Percentiles rank a stretch among this genome's conserved stretches.
Evolutionary conservation across 2,888 invertebrate species (phyloP).

Genomic region (Trachelus stipa): DNA sequence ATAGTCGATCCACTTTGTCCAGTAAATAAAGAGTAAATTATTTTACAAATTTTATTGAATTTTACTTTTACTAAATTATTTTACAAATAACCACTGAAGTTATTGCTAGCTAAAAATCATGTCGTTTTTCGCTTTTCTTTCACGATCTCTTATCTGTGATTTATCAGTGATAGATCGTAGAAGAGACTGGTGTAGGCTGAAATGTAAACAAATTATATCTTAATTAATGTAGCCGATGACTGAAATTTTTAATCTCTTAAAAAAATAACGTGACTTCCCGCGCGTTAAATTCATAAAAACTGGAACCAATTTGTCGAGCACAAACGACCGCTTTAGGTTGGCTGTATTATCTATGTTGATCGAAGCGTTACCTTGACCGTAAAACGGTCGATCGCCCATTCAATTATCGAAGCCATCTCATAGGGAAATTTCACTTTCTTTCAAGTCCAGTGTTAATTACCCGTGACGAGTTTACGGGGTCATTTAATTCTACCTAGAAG

Average conservation of each 20-base stretch:
- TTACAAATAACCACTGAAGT: background rate
- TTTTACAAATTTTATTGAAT: background rate
- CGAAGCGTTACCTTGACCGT: background rate
- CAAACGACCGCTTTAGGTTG: background rate
- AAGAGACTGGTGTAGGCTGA: no score
- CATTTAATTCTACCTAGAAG: background rate
- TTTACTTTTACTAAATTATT: no score
- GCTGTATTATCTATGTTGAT: background rate
- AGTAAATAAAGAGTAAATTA: background rate
- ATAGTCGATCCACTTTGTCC: background rate
- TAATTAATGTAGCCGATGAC: no score
- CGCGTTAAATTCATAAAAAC: background rate
- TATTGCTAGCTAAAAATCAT: background rate
- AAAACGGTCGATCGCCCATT: background rate
- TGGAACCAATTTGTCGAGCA: background rate
- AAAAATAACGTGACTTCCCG: background rate
- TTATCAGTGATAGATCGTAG: background rate
- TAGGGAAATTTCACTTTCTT: background rate
- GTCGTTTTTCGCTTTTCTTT: background rate
- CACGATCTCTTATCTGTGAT: background rate
- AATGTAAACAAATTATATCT: no score
- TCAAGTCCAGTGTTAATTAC: background rate
- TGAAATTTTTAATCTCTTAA: background rate
- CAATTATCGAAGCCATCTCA: background rate
- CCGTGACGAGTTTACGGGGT: background rate